Conservation (phyloP, 2,113 vertebrate genomes). For the Marcusenius ussheri region DNA sequence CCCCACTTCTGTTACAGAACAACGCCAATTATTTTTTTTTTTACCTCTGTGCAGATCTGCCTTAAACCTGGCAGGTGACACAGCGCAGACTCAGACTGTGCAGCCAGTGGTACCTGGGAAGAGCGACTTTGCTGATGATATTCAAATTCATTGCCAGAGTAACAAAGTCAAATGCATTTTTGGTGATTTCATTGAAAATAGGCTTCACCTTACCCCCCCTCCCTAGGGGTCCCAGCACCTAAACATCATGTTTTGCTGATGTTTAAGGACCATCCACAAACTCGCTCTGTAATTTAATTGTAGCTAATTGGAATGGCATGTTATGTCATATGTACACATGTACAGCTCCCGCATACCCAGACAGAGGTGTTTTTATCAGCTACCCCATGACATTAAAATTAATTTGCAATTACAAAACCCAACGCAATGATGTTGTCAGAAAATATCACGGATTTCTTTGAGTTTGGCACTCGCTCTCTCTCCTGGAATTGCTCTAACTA, state of each 20-base stretch:
- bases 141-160: neutral
- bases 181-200: neutral
- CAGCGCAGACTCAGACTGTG: neutral
- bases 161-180: neutral
- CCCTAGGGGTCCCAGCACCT: neutral
- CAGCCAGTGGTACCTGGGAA: neutral
- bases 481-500: slow-evolving; percentile 29
- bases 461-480: slow-evolving; percentile 17
- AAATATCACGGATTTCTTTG: slow-evolving; percentile 16
- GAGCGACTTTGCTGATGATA: neutral
- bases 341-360: neutral
- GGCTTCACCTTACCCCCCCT: neutral
- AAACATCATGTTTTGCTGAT: neutral
- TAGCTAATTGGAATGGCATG: neutral
- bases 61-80: neutral
- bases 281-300: neutral
- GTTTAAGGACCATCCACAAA: neutral
- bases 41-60: neutral
- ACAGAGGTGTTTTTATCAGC: neutral
- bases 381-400: neutral
- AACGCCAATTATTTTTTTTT: neutral
- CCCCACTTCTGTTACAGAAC: neutral
- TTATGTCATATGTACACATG: neutral
- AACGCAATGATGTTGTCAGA: slow-evolving; percentile 33
- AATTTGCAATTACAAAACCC: slow-evolving; percentile 4